Evolutionary conservation across 2,888 invertebrate species (phyloP), one percentile per base, ranked within the genome.

Genomic region (Lumbricus terrestris): DNA sequence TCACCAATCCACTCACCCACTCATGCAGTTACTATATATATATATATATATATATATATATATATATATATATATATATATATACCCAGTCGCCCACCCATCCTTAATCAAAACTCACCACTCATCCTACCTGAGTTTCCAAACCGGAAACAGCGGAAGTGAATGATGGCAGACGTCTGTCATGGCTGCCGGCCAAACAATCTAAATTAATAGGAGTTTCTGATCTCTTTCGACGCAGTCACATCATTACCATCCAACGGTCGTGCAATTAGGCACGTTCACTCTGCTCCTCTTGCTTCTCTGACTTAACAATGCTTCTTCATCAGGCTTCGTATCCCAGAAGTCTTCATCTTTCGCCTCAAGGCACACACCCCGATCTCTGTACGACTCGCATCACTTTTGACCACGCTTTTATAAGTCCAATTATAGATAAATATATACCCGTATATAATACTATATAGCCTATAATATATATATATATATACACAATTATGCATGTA

Each of bases 231-330:
- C 54, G 23, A 23, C 29, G 29, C 54, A n/a, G 15, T n/a, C n/a
- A n/a, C 40, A n/a, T 29, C 69, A 69, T 69, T 69, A 69, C 69
- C n/a, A n/a, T n/a, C n/a, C 69, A n/a, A 69, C 69, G 69, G n/a
- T 69, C 69, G n/a, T 69, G n/a, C 69, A 69, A 69, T 69, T 69
- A 69, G 69, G n/a, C 69, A 69, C 69, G 69, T n/a, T 69, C n/a
- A 69, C 69, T n/a, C n/a, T n/a, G 69, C n/a, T n/a, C 29, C 69
- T 69, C 69, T 69, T 69, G 69, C 16, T 69, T 69, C 69, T n/a
- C 69, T 69, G 69, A n/a, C 69, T 69, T 69, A 2, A 69, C 69
- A 69, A 69, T 69, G 69, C 69, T 69, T 29, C 69, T 69, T 69
- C 69, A n/a, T 29, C 69, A 69, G 69, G 69, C 69, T 8, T 16